Base-by-base conservation (phyloP, 2,113 vertebrate species). In the Lepisosteus osseus region DNA sequence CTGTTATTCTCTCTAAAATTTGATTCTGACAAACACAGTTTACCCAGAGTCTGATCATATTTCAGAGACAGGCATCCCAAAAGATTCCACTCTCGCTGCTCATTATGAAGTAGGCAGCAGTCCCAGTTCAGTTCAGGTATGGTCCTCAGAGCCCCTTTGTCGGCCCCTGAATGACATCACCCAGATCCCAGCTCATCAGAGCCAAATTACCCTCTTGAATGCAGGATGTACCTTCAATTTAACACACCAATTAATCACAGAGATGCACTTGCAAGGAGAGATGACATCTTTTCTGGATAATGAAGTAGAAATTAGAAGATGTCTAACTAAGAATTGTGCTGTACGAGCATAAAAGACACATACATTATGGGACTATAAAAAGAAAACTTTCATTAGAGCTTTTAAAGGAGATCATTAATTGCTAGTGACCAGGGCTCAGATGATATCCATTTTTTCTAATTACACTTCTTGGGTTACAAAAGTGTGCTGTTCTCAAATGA, bases 221-320 rank as follows among this genome's bases (percentile, higher is more conserved):
- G 45, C 72, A 77, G 3, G 75, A 81, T 78, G 74, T 71, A 80
- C 62, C 81, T 82, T 81, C 78, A 64, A 78, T 74, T 74, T 89
- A 90, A 85, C 41, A 85, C 81, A 42, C 75, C 79, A 85, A 86
- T 87, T 79, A 85, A 81, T 83, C 82, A 85, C 7, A 66, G 83
- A 80, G 75, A 87, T 76, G 70, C 70, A 78, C 74, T 80, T 86
- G 74, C 72, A 87, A 81, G 71, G 55, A 76, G 84, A 84, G 68
- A 72, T 44, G 73, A 82, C 74, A 76, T 76, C 77, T 79, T 82
- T 69, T 79, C 70, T 82, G 77, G 77, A 79, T 86, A 87, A 88
- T 79, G 64, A 85, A 80, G 77, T 54, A 72, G 80, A 86, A 81
- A 84, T 78, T 83, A 73, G 3, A 83, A 68, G 56, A 85, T 68